A percentile compares a stretch with the other conserved stretches of the same genome.
These are phyloP conservation scores for Pseudochirops cupreus DNA, from an alignment of 2,797 vertebrate genomes.

Conservation along the genomic window DNA sequence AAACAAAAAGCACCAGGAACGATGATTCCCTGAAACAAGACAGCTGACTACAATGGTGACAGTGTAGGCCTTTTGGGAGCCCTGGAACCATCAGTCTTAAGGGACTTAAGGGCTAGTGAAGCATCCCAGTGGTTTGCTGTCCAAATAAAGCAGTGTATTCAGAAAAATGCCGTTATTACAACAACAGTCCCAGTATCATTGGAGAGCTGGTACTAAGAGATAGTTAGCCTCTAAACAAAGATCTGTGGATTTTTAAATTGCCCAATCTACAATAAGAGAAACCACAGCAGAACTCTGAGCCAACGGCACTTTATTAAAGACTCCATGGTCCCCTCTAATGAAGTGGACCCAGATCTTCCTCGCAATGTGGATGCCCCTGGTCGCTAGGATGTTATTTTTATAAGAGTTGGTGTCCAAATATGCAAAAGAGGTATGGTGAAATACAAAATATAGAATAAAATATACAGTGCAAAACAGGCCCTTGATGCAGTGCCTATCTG, in stretches of 20 bases:
- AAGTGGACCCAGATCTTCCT: not conserved
- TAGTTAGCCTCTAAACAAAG: not conserved
- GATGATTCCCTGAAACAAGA: not conserved
- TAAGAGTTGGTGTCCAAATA: not conserved
- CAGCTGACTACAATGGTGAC: not conserved
- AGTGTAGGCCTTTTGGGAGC: not conserved
- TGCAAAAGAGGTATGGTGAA: not conserved
- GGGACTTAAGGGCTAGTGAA: not conserved
- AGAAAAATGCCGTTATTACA: not conserved
- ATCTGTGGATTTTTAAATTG: not conserved
- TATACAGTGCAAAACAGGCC: too few species aligned
- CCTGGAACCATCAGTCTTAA: not conserved
- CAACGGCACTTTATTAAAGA: not conserved
- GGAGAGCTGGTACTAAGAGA: not conserved
- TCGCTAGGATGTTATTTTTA: not conserved
- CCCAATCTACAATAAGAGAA: not conserved
- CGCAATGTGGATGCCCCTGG: not conserved
- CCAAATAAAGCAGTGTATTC: not conserved
- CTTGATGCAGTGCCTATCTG: too few species aligned
- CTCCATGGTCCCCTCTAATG: not conserved
- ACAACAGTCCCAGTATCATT: not conserved
- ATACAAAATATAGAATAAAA: not conserved
- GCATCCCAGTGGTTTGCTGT: not conserved
- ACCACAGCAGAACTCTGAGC: not conserved
- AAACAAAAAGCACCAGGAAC: not conserved